Evolutionary conservation across 2,797 vertebrate species (phyloP).

Genomic region (Atherinosoma microstoma): DNA sequence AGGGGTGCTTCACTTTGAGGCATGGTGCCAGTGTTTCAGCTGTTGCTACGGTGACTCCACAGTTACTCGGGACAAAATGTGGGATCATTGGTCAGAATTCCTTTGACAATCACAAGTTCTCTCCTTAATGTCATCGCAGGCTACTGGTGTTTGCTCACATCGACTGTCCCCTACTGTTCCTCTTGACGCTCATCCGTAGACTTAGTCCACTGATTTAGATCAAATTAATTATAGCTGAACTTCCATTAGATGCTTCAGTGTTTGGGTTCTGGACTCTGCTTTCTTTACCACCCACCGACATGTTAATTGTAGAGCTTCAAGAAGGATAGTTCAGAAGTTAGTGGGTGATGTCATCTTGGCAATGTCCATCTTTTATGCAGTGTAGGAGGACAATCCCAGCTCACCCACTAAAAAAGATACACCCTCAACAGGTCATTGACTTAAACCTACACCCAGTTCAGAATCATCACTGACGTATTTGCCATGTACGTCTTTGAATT

Average conservation of each 20-base stretch:
- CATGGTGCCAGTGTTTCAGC: slow-evolving; percentile 59
- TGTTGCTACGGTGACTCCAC: slow-evolving; percentile 81
- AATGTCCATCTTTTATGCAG: background rate
- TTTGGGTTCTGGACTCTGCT: background rate
- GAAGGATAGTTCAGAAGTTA: background rate
- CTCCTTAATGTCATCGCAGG: slow-evolving; percentile 37
- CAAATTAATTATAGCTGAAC: background rate
- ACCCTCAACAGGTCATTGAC: background rate
- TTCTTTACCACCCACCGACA: too few relatives aligned
- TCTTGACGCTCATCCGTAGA: slow-evolving; percentile 38
- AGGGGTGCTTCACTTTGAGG: slow-evolving; percentile 56
- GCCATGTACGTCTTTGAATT: background rate
- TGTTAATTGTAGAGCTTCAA: background rate
- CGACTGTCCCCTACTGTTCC: slow-evolving; percentile 32
- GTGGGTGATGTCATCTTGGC: background rate
- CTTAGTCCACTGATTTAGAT: slow-evolving; percentile 3
- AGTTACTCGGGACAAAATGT: slow-evolving; percentile 70
- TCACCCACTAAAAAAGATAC: background rate
- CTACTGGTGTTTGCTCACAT: slow-evolving; percentile 37
- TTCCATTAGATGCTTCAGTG: background rate
- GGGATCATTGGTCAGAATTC: slow-evolving; percentile 59
- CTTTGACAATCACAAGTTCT: slow-evolving; percentile 49
- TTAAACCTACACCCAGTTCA: background rate
- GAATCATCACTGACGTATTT: background rate
- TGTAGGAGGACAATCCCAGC: too few relatives aligned